These are phyloP conservation scores for Baccha elongata DNA, from an alignment of 2,888 invertebrate species.

Conservation along the genomic window DNA sequence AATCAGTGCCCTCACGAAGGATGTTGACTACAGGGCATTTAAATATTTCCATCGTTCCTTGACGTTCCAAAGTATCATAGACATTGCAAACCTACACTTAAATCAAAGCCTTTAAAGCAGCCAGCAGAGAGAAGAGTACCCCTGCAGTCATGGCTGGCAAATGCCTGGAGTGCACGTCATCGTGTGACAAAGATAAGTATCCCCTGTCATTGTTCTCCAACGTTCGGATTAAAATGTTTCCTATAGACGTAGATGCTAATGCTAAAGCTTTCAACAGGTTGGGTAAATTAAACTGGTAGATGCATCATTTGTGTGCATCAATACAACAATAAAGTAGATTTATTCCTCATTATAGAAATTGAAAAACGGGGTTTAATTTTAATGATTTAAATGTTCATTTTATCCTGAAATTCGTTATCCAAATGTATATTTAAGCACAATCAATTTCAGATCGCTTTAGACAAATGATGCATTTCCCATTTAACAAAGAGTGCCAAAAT, in stretches of 20 bases:
- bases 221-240: constrained; percentile 33
- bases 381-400: neutral
- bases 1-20: neutral
- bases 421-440: constrained; percentile 22
- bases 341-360: neutral
- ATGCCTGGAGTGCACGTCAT: constrained; percentile 63
- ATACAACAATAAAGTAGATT: neutral
- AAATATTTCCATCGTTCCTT: constrained; percentile 50
- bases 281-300: constrained; percentile 29
- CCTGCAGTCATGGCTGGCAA: constrained; percentile 57
- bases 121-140: constrained; percentile 10
- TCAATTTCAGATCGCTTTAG: constrained; percentile 3
- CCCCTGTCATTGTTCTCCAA: constrained; percentile 56
- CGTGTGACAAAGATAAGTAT: constrained; percentile 67
- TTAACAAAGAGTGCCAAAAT: constrained; percentile 49
- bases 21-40: constrained; percentile 39
- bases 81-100: constrained; percentile 31
- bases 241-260: constrained; percentile 8
- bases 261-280: constrained; percentile 61
- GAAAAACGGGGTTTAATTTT: no score
- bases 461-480: constrained; percentile 35
- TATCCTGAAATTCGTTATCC: neutral
- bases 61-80: neutral
- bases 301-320: neutral
- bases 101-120: constrained; percentile 53